Conservation (phyloP, 1,140 invertebrate species). For the Drosophila kanapiae region DNA sequence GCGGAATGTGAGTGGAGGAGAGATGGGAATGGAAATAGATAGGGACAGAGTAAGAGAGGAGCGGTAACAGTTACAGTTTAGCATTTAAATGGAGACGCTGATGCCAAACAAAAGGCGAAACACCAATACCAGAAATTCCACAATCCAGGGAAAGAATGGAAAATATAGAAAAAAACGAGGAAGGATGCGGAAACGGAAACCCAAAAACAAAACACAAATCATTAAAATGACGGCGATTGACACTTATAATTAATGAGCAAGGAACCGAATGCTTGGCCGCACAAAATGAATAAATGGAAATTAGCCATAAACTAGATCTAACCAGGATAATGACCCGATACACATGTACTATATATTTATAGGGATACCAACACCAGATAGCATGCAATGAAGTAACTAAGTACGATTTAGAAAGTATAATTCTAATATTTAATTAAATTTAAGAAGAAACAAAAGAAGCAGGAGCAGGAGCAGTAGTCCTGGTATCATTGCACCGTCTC, state of each 20-base stretch:
- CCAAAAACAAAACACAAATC: constrained; percentile 74
- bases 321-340: constrained; percentile 17
- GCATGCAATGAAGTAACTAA: constrained; percentile 50
- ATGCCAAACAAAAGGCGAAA: constrained; percentile 66
- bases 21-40: constrained; percentile 31
- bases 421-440: constrained; percentile 56
- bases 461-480: neutral
- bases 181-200: constrained; percentile 42
- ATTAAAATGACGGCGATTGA: constrained; percentile 79
- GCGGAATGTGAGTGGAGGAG: constrained; percentile 17
- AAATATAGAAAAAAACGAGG: constrained; percentile 16
- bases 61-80: constrained; percentile 58
- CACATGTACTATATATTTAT: constrained; percentile 13
- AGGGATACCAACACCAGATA: constrained; percentile 38
- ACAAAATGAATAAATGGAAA: constrained; percentile 65
- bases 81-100: constrained; percentile 74
- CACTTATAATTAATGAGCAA: constrained; percentile 80
- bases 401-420: constrained; percentile 33
- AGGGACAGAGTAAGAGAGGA: constrained; percentile 9
- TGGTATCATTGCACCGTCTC: constrained; percentile 44
- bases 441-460: constrained; percentile 1
- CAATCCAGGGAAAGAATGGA: constrained; percentile 2
- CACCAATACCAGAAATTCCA: constrained; percentile 45
- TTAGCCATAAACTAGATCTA: constrained; percentile 54
- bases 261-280: constrained; percentile 59